phyloP scores from a whole-genome alignment of 2,888 invertebrate species.

The Buathra laborator region DNA sequence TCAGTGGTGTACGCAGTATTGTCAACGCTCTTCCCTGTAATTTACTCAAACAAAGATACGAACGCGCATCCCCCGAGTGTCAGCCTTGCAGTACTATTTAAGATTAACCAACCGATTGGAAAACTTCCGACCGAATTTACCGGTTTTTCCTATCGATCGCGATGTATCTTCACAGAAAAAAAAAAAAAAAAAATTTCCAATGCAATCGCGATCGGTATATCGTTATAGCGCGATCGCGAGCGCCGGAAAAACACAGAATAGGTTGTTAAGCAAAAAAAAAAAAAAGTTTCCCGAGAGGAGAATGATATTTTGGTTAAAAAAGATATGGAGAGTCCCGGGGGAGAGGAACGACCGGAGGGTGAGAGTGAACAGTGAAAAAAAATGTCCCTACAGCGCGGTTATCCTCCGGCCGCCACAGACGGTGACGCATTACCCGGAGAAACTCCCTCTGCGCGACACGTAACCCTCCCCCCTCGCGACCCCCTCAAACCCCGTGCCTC shows the following conservation, averaged over 20 bases:
- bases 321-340: constrained; percentile 30
- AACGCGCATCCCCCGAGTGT: constrained; percentile 37
- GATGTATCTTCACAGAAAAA: constrained; percentile 39
- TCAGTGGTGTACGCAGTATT: constrained; percentile 41
- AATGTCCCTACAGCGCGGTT: constrained; percentile 50
- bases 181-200: no score
- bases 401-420: constrained; percentile 36
- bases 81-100: constrained; percentile 21
- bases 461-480: background rate
- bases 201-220: no score
- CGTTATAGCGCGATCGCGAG: background rate
- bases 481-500: background rate
- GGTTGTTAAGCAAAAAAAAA: constrained; percentile 30
- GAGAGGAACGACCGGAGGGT: background rate
- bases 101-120: constrained; percentile 28
- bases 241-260: background rate
- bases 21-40: constrained; percentile 60
- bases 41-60: constrained; percentile 48
- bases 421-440: constrained; percentile 61
- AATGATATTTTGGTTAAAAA: constrained; percentile 48
- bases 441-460: constrained; percentile 39
- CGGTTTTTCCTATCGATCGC: constrained; percentile 23
- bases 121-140: background rate
- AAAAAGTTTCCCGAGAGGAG: constrained; percentile 14
- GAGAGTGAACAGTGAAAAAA: constrained; percentile 45